Conservation (phyloP, 2,113 vertebrate species). For the Coptodon rendalli region DNA sequence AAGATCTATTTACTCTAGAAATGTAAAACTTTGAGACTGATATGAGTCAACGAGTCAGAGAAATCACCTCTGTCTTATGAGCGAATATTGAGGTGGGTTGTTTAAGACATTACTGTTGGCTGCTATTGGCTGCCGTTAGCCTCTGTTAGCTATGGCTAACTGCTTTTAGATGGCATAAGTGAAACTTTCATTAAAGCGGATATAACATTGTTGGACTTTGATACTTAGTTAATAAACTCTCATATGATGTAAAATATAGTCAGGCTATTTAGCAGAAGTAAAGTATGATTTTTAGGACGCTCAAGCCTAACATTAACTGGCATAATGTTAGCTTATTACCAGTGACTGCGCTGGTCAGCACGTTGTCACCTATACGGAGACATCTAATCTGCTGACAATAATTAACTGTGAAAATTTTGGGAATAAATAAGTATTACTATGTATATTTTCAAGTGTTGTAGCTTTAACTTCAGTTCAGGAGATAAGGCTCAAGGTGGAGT, state of each 20-base stretch:
- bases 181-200: background rate
- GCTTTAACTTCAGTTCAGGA: background rate
- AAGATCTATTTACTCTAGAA: background rate
- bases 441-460: background rate
- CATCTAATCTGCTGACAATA: background rate
- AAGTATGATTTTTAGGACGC: background rate
- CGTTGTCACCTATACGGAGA: background rate
- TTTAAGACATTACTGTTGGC: background rate
- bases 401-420: background rate
- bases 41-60: background rate
- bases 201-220: background rate
- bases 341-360: background rate
- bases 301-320: background rate
- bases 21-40: background rate
- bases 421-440: background rate
- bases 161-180: background rate
- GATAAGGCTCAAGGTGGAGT: background rate
- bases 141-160: background rate
- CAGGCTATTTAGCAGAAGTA: background rate
- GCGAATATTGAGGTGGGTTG: background rate
- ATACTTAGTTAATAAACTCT: background rate
- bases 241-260: background rate
- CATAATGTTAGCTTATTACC: background rate
- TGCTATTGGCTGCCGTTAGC: background rate
- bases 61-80: background rate